Base-by-base conservation (phyloP, 2,113 vertebrate genomes). In the Zingel zingel region DNA sequence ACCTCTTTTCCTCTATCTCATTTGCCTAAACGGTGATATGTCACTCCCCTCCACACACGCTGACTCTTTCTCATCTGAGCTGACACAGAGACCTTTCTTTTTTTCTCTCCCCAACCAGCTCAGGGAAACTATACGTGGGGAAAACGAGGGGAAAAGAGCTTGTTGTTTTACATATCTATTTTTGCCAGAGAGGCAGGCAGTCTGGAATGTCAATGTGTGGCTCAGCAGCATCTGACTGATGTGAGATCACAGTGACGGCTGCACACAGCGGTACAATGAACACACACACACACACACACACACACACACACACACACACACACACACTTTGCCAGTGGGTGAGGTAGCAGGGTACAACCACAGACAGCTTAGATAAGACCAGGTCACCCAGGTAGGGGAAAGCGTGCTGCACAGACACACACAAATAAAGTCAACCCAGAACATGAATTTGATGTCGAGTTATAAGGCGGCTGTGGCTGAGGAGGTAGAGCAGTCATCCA, bases 111-210 rank as follows among this genome's bases (percentile, higher is more conserved):
- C 69, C 65, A 84, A 69, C 70, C 82, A 65, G 80, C 88, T 86
- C 86, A 90, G 88, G 90, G 75, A 85, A 93, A 89, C 88, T 91
- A 63, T 88, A 93, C 87, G 86, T 94, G 93, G 90, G 89, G 92
- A 93, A 93, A 92, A 91, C 50, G 48, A 48, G 43, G 72, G 69
- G 75, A 16, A 70, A 71, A 70, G 79, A 86, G 80, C 89, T 92
- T 91, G 86, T 90, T 77, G 85, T 92, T 94, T 95, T 94, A 91
- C 93, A 93, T 93, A 93, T 94, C 91, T 93, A 94, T 95, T 94
- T 95, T 92, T 93, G 90, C 90, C 83, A 86, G 80, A 89, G 86
- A 89, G 85, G 83, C 79, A 88, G 82, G 86, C 92, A 89, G 92
- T 86, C 90, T 89, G 86, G 92, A 91, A 94, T 93, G 91, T 89